Base-by-base conservation (phyloP, 2,113 vertebrate species). In the Sinocyclocheilus grahami region DNA sequence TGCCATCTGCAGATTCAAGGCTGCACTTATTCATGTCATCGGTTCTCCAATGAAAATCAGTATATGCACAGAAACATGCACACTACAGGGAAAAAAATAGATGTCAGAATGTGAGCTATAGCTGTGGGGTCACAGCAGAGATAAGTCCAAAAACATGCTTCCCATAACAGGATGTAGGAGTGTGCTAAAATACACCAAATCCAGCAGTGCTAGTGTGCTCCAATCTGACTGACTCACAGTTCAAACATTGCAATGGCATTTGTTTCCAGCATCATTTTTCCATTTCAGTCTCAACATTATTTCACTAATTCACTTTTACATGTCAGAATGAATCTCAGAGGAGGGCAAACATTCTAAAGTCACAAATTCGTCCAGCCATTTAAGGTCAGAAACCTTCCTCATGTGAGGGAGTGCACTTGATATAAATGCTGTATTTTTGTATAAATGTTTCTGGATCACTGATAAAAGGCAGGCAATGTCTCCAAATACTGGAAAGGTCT, bases 1-100 rank as follows among this genome's bases (percentile, higher is more conserved):
- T 84, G 87, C 87, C 81, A 86, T 84, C 87, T 86, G 76, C 85
- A 88, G 85, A 76, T 72, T 62, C 24, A 14, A n/a, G 58, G 27
- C 24, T 69, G 76, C 65, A 72, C 78, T 53, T 37, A 37, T 62
- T 8, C 33, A 6, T 72, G 46, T 84, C 48, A 58, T 39, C 22
- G 13, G 46, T 33, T 69, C 22, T 22, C 22, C 46, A 30, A n/a
- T 13, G 20, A 74, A 10, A 46, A 46, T 74, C 37, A 46, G 71
- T 71, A 69, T 53, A 37, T 22, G 8, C 22, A 80, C 30, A 27
- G 10, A 48, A 6, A 80, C 30, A 27, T 10, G 37, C 39, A 39
- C 42, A 69, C 42, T 30, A 72, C 12, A 78, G 51, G 33, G 53
- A 82, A 74, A 87, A 18, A 18, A 63, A 42, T 22, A 55, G 37